Evolutionary conservation across 2,113 vertebrate genomes (phyloP), one percentile per base, ranked within the genome.

Genomic region (Galbula dea): DNA sequence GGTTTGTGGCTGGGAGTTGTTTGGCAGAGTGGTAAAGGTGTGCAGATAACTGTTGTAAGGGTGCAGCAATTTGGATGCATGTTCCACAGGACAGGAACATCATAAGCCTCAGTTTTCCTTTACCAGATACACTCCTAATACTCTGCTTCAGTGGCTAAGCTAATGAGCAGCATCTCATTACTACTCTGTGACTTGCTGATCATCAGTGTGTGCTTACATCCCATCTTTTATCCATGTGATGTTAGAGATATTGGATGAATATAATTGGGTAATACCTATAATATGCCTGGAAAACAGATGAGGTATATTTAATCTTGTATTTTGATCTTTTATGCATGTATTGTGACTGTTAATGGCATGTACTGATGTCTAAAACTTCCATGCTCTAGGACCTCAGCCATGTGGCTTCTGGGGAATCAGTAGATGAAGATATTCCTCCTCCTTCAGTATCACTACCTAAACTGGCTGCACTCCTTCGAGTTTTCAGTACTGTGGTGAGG

Each of bases 401-500:
- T 7, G 99, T 99, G 94, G 98, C 97, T 68, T 99, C 98, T 9
- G 99, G 99, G 7, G 99, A 99, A 12, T 98, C 96, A 0, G 92
- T 98, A 22, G 99, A 99, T 81, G 99, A 99, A 97, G 99, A 99
- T 88, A 98, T 99, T 86, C 99, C 99, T 43, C 99, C 99, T 46
- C 99, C 99, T 37, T 98, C 99, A 8, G 99, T 99, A 88, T 99
- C 99, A 0, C 97, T 99, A 65, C 99, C 99, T 21, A 99, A 99
- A 66, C 97, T 99, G 95, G 99, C 99, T 10, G 99, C 99, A 0
- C 98, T 99, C 41, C 98, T 99, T 37, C 98, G 99, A 7, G 99
- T 99, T 29, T 99, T 99, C 97, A 99, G 99, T 73, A 99, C 99
- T 2, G 99, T 99, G 88, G 99, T 99, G 83, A 98, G 99, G 97